phyloP scores from a whole-genome alignment of 2,113 vertebrate genomes.

The Gambusia affinis region DNA sequence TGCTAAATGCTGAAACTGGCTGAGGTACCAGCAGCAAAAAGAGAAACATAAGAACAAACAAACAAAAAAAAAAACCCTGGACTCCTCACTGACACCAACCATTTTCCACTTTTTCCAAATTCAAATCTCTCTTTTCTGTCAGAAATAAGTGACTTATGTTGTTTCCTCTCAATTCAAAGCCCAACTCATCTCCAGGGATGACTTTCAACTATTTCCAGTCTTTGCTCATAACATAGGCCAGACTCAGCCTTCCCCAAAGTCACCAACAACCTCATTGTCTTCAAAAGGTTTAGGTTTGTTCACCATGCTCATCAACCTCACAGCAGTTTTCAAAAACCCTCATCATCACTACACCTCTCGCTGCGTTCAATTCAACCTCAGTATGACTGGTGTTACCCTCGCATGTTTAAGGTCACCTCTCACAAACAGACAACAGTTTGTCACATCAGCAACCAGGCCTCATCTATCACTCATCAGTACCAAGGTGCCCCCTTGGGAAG shows the following conservation, averaged over 20 bases:
- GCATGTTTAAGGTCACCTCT: constrained; percentile 6
- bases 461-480: not conserved
- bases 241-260: not conserved
- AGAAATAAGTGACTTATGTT: not conserved
- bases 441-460: constrained; percentile 10
- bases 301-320: not conserved
- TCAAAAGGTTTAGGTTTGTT: not conserved
- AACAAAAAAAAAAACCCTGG: not conserved
- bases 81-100: not conserved
- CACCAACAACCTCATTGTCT: not conserved
- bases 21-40: not conserved
- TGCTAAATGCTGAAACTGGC: not conserved
- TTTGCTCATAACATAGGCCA: not conserved
- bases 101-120: not conserved
- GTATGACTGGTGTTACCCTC: constrained; percentile 4
- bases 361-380: not conserved
- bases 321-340: constrained; percentile 2
- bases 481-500: not conserved
- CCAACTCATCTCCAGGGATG: not conserved
- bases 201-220: constrained; percentile 1
- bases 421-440: constrained; percentile 11
- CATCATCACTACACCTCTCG: not conserved
- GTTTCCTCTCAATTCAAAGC: not conserved
- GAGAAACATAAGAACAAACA: not conserved
- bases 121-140: not conserved